Base-by-base conservation (phyloP, 2,797 vertebrate species). In the Neosalanx taihuensis region DNA sequence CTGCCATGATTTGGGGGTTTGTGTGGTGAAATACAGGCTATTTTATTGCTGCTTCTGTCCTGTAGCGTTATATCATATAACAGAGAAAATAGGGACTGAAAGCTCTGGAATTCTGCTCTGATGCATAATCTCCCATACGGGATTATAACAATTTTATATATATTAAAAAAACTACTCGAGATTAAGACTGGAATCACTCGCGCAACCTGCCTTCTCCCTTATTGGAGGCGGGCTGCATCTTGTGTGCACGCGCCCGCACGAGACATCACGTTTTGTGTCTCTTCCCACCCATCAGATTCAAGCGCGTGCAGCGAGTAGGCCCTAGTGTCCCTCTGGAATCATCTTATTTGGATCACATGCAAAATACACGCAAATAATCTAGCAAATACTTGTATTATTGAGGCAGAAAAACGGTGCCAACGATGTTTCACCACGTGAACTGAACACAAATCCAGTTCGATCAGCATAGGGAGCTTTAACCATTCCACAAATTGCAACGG, bases 81-180 rank as follows among this genome's bases (percentile, higher is more conserved):
- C 9, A 46, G 41, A 41, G 37, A 13, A 13, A 37, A 37, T 37
- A 37, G 7, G 35, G 7, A 46, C 41, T 12, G 41, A 46, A 46
- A 46, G 56, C 9, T 58, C 18, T 69, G 65, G 67, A 70, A 75
- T 69, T 77, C 61, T 31, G 51, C 70, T 41, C 13, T 67, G 53
- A 64, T 46, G 20, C 35, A 29, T 71, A 81, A 81, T 81, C 79
- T 67, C 46, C 5, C 4, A 73, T 75, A 78, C n/a, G 31, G 70
- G 71, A 78, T 73, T 69, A 73, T 63, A 56, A 53, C 10, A 10
- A 62, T 1, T 70, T 75, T 67, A 64, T 23, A 46, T 35, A 46
- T 59, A 41, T 64, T 29, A 63, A 58, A 46, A 63, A 49, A 35
- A 33, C 15, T 63, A 68, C 5, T 73, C 57, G 58, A 71, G 75